Evolutionary conservation across 2,113 vertebrate species (phyloP).

Genomic region (Phrynosoma platyrhinos): DNA sequence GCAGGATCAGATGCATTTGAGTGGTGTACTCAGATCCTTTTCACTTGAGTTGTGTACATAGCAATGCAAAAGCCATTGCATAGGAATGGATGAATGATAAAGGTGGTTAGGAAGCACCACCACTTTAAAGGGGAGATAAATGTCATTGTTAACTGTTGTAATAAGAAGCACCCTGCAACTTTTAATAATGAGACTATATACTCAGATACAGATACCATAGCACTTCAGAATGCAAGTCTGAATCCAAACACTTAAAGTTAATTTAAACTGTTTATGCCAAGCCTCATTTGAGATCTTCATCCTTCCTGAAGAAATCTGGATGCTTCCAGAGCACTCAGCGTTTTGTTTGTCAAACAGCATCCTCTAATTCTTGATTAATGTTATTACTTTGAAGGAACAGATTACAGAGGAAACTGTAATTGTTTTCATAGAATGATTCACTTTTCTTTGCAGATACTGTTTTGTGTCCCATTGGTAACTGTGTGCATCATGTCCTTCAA

Average conservation of each 20-base stretch:
- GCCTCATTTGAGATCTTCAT: background rate
- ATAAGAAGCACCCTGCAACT: background rate
- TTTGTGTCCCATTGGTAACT: constrained; percentile 23
- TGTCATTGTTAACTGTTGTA: background rate
- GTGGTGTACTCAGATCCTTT: too few relatives aligned
- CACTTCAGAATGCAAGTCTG: background rate
- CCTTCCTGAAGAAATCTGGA: background rate
- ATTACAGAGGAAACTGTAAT: background rate
- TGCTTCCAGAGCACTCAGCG: background rate
- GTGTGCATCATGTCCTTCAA: constrained; percentile 18
- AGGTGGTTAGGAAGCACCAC: background rate
- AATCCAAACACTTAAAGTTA: background rate
- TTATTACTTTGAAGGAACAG: constrained; percentile 3
- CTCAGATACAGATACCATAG: background rate
- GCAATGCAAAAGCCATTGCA: too few relatives aligned
- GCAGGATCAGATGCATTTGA: background rate
- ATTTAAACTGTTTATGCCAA: background rate
- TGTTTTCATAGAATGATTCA: constrained; percentile 26
- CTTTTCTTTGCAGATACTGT: background rate
- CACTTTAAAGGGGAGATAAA: background rate
- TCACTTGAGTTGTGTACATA: too few relatives aligned
- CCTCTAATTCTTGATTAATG: background rate
- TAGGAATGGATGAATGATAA: background rate
- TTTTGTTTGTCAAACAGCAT: constrained; percentile 4
- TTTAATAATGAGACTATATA: background rate